A percentile compares a stretch with the other conserved stretches of the same genome.
Evolutionary conservation across 2,113 vertebrate genomes (phyloP).

Genomic region (Delphinapterus leucas): DNA sequence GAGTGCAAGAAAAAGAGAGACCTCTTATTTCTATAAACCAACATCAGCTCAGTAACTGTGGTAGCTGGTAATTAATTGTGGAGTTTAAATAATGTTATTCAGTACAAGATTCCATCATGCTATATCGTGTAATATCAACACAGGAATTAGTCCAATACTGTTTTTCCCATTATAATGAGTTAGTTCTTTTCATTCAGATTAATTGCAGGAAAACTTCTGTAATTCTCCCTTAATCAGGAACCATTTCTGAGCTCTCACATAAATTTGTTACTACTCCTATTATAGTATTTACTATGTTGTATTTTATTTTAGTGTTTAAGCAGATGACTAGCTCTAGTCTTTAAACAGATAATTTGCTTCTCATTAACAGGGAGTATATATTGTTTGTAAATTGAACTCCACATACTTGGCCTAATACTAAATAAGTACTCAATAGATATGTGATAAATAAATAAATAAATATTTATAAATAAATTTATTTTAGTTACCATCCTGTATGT

Average conservation of each 20-base stretch:
- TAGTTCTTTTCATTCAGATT: background rate
- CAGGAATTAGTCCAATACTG: background rate
- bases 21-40: background rate
- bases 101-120: background rate
- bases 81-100: background rate
- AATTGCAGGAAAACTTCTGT: background rate
- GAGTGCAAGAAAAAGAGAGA: background rate
- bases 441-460: background rate
- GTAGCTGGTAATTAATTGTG: background rate
- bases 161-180: background rate
- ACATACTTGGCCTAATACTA: background rate
- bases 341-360: background rate
- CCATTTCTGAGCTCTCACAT: background rate
- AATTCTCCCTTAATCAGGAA: background rate
- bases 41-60: background rate
- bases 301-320: background rate
- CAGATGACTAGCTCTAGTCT: background rate
- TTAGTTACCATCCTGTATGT: background rate
- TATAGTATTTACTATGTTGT: background rate
- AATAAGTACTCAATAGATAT: background rate
- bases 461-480: background rate
- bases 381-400: background rate
- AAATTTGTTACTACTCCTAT: background rate
- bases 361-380: background rate
- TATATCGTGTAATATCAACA: background rate